phyloP scores from a whole-genome alignment of 2,113 vertebrate species.

The Mastomys coucha region DNA sequence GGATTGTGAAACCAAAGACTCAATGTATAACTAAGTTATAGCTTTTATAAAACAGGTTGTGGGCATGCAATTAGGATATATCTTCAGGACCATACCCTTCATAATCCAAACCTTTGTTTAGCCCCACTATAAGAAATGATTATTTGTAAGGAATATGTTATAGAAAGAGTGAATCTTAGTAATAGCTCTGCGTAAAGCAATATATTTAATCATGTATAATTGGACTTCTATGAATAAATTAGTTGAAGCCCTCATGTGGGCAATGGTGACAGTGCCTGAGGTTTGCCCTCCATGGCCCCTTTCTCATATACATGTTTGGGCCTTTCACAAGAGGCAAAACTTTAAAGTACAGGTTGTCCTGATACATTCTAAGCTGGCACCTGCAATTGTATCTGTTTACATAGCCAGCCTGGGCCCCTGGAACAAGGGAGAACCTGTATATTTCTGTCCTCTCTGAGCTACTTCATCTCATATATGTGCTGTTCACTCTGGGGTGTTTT shows the following conservation, averaged over 20 bases:
- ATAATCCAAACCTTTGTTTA: not conserved
- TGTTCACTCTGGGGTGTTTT: not conserved
- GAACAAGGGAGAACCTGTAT: not conserved
- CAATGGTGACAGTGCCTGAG: not conserved
- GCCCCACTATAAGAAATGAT: not conserved
- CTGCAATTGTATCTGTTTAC: not conserved
- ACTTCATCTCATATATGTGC: not conserved
- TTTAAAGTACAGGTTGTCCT: not conserved
- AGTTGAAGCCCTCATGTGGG: not conserved
- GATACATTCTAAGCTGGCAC: not conserved
- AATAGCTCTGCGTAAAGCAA: not conserved
- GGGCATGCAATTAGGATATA: not conserved
- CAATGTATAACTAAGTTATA: not conserved
- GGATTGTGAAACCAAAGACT: slow-evolving; percentile 44
- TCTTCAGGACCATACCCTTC: not conserved
- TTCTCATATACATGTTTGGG: not conserved
- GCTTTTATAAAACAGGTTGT: slow-evolving; percentile 1
- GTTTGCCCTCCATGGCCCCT: not conserved
- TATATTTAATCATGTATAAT: slow-evolving; percentile 28
- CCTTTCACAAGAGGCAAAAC: not conserved
- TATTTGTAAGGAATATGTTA: not conserved
- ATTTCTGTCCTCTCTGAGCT: not conserved
- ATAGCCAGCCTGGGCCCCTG: not conserved
- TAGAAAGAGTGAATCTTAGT: not conserved
- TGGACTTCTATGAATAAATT: not conserved